phyloP scores from a whole-genome alignment of 2,888 invertebrate species.

The Agonopterix heracliana region DNA sequence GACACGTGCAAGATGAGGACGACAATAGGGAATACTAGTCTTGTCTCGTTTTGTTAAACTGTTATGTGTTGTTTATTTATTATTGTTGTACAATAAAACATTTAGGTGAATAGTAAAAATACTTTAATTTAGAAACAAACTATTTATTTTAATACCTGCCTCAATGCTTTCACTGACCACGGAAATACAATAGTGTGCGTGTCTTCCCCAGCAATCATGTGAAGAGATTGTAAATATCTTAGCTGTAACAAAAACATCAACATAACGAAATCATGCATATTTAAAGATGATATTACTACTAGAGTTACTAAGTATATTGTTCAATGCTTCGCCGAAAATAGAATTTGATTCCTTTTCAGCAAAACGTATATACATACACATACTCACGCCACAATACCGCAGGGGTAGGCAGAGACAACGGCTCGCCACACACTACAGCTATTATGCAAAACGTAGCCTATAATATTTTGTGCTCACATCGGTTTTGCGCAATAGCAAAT shows the following conservation, averaged over 20 bases:
- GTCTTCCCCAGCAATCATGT: slow-evolving; percentile 89
- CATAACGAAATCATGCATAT: no score
- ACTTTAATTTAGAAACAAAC: background rate
- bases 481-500: no score
- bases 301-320: no score
- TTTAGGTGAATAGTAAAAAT: slow-evolving; percentile 6
- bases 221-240: slow-evolving; percentile 89
- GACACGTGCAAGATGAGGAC: slow-evolving; percentile 44
- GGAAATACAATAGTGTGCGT: slow-evolving; percentile 94
- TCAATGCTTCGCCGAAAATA: no score
- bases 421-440: no score
- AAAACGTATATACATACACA: no score
- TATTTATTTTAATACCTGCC: background rate
- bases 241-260: slow-evolving; percentile 61
- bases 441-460: no score
- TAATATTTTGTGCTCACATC: no score
- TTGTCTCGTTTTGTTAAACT: slow-evolving; percentile 17
- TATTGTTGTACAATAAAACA: slow-evolving; percentile 19
- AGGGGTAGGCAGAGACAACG: no score
- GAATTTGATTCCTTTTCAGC: no score
- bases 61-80: slow-evolving; percentile 46
- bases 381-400: no score
- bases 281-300: no score
- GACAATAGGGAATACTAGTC: slow-evolving; percentile 65
- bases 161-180: slow-evolving; percentile 74